These are phyloP conservation scores for Ophiothrix spiculata DNA, from an alignment of 35 echinoderm and acorn worm species.

Conservation along the genomic window DNA sequence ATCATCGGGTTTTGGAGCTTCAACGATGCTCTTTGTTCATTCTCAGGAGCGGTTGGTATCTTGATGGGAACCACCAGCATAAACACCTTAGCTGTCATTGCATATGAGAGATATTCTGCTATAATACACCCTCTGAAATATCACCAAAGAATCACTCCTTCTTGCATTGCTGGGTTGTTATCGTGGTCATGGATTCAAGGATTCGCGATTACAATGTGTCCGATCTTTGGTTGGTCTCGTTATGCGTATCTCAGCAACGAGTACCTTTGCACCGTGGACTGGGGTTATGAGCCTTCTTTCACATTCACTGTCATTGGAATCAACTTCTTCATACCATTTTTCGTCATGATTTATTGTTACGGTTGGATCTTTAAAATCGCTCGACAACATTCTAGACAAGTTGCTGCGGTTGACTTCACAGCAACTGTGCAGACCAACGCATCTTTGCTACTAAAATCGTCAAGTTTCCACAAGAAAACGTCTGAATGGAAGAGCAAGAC, in stretches of 20 bases:
- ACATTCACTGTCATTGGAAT: neutral
- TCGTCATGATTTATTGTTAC: neutral
- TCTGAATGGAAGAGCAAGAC: neutral
- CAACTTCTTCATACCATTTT: neutral
- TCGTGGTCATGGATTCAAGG: neutral
- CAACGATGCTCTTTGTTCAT: conserved; percentile 4
- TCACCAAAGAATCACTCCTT: neutral
- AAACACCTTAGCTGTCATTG: conserved; percentile 13
- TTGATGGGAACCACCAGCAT: conserved; percentile 23
- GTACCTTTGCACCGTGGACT: neutral
- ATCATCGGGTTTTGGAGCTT: conserved; percentile 25
- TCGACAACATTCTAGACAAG: neutral
- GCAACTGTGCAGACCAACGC: too few relatives aligned
- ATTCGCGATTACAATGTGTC: neutral
- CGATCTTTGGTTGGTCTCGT: neutral
- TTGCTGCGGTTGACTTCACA: neutral
- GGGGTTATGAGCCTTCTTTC: neutral
- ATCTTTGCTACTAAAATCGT: neutral
- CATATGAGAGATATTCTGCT: conserved; percentile 33
- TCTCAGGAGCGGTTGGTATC: conserved; percentile 3
- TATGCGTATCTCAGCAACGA: neutral
- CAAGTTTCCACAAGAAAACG: neutral
- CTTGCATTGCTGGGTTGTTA: neutral
- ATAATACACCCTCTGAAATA: conserved; percentile 25
- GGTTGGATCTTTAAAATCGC: neutral